Evolutionary conservation across 2,888 invertebrate species (phyloP), one percentile per base, ranked within the genome.

Genomic region (Dasypogon diadema): DNA sequence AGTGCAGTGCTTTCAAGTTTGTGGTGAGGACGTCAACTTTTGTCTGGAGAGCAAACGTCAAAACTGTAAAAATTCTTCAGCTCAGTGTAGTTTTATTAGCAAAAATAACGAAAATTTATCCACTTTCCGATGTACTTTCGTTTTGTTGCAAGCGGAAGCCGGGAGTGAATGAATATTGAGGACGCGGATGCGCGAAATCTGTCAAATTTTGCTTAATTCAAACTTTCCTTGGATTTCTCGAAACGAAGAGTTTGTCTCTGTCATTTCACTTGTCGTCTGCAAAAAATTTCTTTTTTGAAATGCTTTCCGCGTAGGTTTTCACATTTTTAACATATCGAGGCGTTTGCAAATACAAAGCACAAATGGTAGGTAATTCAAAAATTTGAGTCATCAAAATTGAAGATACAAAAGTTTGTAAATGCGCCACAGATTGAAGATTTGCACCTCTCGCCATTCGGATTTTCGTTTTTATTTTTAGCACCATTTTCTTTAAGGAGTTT

Each of bases 131-230:
- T 58, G 42, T 3, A 42, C 3, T 42, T 42, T 6, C n/a, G 3
- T 12, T 12, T 8, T 12, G n/a, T 12, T 42, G 12, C 12, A 42
- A 24, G 3, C 12, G 63, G 63, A 16, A n/a, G 21, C 51, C 26
- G 30, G 16, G 10, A 26, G 56, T 34, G 37, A 26, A 16, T 48
- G 22, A 51, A 58, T 51, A 73, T 3, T 30, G 60, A 58, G 51
- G 54, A 72, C 56, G 76, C 65, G 74, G 56, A 55, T 76, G 76
- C 76, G 76, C 76, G 74, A 74, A 74, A 56, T 56, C 76, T 74
- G 76, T 74, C 76, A 65, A 76, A 65, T 73, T 65, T 30, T 56
- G 21, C 34, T 30, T 21, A 42, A 63, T 21, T 63, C 18, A 1
- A 48, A 68, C 65, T 48, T 48, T 68, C 65, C 16, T 68, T 34